phyloP scores from a whole-genome alignment of 2,113 vertebrate species.

The Bungarus multicinctus region DNA sequence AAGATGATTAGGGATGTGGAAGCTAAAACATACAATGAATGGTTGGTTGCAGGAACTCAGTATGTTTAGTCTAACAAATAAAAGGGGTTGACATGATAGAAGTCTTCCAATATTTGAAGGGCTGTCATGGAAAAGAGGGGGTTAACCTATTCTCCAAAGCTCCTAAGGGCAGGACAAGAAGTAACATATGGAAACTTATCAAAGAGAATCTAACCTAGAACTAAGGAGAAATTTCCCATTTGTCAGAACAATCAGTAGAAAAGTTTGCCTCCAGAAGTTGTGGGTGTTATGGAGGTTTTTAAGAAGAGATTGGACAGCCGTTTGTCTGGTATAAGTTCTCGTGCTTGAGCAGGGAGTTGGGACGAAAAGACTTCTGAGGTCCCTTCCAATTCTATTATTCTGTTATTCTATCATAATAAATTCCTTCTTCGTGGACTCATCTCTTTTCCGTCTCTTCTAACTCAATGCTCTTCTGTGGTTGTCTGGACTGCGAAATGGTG shows the following conservation, averaged over 20 bases:
- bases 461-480: neutral
- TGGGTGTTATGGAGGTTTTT: neutral
- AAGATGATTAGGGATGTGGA: neutral
- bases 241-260: neutral
- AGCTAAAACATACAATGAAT: neutral
- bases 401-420: neutral
- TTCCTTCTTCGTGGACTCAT: neutral
- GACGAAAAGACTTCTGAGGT: neutral
- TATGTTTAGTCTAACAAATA: neutral
- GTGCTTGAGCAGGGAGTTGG: neutral
- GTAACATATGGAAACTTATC: neutral
- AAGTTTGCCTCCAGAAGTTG: neutral
- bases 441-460: neutral
- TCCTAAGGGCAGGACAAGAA: neutral
- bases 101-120: neutral
- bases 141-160: neutral
- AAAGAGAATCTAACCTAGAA: neutral
- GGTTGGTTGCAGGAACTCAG: neutral
- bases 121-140: neutral
- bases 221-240: neutral
- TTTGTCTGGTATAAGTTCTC: neutral
- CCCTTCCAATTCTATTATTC: neutral
- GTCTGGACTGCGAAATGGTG: neutral
- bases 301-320: neutral
- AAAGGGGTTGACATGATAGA: neutral